A percentile compares a stretch with the other conserved stretches of the same genome.
Conservation (phyloP, 2,113 vertebrate genomes). For the Heterotis niloticus region DNA sequence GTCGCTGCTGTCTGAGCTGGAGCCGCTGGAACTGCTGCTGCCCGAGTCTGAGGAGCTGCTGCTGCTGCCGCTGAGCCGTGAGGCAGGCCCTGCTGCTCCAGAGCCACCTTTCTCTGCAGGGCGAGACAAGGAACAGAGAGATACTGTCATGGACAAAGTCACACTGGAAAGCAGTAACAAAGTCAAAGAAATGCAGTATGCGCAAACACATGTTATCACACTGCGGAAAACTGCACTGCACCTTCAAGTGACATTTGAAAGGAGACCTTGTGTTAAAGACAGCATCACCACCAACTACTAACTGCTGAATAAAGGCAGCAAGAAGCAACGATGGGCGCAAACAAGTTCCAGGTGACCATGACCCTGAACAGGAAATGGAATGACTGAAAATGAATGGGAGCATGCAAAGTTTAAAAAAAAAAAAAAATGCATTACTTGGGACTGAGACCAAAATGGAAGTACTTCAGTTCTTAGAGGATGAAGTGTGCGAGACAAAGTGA, state of each 20-base stretch:
- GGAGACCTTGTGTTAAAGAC: too few species aligned
- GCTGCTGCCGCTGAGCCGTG: conserved; percentile 70
- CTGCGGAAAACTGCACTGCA: too few species aligned
- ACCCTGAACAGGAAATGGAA: too few species aligned
- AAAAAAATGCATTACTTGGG: too few species aligned
- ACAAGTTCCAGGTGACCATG: too few species aligned
- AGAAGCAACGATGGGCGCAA: not conserved
- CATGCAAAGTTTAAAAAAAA: not conserved
- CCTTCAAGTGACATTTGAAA: too few species aligned
- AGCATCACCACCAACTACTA: not conserved
- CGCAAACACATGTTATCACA: too few species aligned
- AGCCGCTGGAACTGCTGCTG: conserved; percentile 77
- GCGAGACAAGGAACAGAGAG: not conserved
- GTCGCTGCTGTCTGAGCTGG: conserved; percentile 84
- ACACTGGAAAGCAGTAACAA: not conserved
- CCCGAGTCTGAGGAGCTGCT: conserved; percentile 80
- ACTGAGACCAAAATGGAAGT: too few species aligned
- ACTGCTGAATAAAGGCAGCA: not conserved
- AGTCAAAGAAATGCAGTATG: not conserved
- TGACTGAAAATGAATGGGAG: not conserved
- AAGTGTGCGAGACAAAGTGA: too few species aligned
- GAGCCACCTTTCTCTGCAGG: conserved; percentile 68
- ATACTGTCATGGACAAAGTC: not conserved
- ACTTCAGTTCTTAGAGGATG: too few species aligned
- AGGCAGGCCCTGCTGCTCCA: conserved; percentile 55